Evolutionary conservation across 2,888 invertebrate species (phyloP), one percentile per base, ranked within the genome.

Genomic region (Drosophila infuscata): DNA sequence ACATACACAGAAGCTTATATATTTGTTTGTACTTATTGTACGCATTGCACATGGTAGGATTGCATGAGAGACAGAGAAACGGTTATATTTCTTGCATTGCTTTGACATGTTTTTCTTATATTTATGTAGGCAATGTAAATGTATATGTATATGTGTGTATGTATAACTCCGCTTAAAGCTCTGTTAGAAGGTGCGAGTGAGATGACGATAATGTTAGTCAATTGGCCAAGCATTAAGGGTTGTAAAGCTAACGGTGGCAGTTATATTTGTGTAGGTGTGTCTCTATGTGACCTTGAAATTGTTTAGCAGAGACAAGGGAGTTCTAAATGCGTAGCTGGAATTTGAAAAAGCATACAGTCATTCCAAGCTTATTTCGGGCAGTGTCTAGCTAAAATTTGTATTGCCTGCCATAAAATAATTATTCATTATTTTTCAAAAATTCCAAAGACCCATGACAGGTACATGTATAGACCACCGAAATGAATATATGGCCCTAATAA

Each of bases 211-310:
- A 17, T 64, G 46, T 48, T 54, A 35, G 60, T 52, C 67, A 58
- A 61, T 65, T 38, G n/a, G 29, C 9, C 15, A 9, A 41, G 30
- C 32, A 57, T 48, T 58, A 64, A 75, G 80, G 80, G 80, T 72
- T 78, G 71, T 29, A 76, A 80, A 71, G 61, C 56, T 70, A 67
- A 75, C 70, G 58, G 64, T 64, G 35, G 8, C 33, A 12, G 20
- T 41, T 64, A 64, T 62, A 36, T 11, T 54, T 75, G 11, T 62
- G 32, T 63, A 15, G 4, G 46, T 46, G 25, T 46, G 15, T 25
- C 8, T 8, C 46, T 68, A 41, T 46, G 67, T 80, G 79, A 79
- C 79, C 79, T 79, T 79, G 79, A 79, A 79, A 76, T 80, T 70
- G 49, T 49, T 69, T 51, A 70, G 66, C 9, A 36, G n/a, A 25